Percentiles rank a stretch among this genome's conserved stretches.
Conservation (phyloP, 2,113 vertebrate genomes). For the Lipotes vexillifer region DNA sequence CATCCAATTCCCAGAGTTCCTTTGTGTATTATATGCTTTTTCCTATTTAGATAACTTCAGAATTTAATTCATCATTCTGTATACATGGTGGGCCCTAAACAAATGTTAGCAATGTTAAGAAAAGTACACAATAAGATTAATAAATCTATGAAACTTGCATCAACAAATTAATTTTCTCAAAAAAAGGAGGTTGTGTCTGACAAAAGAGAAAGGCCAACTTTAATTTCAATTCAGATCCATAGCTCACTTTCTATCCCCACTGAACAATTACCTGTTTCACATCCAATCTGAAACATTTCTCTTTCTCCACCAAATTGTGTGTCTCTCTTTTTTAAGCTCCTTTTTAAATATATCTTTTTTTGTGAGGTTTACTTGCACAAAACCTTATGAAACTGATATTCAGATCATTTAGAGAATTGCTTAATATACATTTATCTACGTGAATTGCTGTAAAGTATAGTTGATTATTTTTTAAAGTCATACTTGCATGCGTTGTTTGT, state of each 20-base stretch:
- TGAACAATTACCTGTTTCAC: background rate
- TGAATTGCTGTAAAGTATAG: background rate
- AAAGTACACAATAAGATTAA: background rate
- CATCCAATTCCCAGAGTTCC: background rate
- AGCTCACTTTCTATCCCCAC: background rate
- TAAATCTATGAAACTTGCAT: background rate
- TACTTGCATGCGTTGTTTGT: background rate
- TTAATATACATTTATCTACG: background rate
- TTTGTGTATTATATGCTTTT: accelerated
- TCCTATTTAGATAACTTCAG: too few relatives aligned
- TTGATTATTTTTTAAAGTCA: background rate
- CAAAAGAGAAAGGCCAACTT: background rate
- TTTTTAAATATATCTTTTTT: too few relatives aligned
- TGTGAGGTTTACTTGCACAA: background rate
- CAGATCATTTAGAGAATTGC: background rate
- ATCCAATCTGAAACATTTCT: background rate
- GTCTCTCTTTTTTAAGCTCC: accelerated
- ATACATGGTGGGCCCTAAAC: accelerated
- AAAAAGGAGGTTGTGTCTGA: accelerated
- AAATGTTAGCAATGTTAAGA: background rate
- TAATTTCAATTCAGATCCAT: background rate
- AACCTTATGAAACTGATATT: background rate
- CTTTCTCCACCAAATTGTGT: background rate
- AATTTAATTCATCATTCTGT: background rate
- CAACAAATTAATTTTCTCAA: background rate